Percentiles rank a stretch among this genome's conserved stretches.
Evolutionary conservation across 1,140 invertebrate genomes (phyloP).

Genomic region (Sminthurides bifidus): DNA sequence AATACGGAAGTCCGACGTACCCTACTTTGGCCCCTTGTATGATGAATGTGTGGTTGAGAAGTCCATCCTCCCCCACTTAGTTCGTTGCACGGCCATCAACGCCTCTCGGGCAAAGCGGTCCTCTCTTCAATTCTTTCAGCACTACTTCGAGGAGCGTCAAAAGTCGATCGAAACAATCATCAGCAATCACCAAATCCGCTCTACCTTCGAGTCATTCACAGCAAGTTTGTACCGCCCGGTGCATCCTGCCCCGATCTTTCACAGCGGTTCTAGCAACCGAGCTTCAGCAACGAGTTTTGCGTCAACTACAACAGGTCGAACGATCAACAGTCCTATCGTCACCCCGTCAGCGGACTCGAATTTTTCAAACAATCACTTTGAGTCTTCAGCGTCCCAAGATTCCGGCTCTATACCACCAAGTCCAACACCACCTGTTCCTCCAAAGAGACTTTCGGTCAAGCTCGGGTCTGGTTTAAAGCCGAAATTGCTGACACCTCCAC

Average conservation of each 20-base stretch:
- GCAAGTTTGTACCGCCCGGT: constrained; percentile 71
- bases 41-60: constrained; percentile 84
- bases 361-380: neutral
- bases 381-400: neutral
- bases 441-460: constrained; percentile 28
- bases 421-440: constrained; percentile 22
- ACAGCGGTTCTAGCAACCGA: constrained; percentile 33
- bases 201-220: constrained; percentile 86
- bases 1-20: constrained; percentile 75
- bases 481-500: constrained; percentile 29
- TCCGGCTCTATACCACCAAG: constrained; percentile 14
- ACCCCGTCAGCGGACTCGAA: neutral
- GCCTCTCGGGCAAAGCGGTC: constrained; percentile 82
- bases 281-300: constrained; percentile 35
- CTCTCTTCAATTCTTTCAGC: constrained; percentile 76
- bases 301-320: neutral
- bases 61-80: constrained; percentile 68
- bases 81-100: constrained; percentile 80
- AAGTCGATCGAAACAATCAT: constrained; percentile 78
- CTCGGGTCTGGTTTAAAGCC: constrained; percentile 19
- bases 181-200: constrained; percentile 70
- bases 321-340: neutral
- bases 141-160: constrained; percentile 83
- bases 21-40: constrained; percentile 91
- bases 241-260: constrained; percentile 42